phyloP scores from a whole-genome alignment of 2,797 vertebrate species.

The Pangasius sanitwongsei region DNA sequence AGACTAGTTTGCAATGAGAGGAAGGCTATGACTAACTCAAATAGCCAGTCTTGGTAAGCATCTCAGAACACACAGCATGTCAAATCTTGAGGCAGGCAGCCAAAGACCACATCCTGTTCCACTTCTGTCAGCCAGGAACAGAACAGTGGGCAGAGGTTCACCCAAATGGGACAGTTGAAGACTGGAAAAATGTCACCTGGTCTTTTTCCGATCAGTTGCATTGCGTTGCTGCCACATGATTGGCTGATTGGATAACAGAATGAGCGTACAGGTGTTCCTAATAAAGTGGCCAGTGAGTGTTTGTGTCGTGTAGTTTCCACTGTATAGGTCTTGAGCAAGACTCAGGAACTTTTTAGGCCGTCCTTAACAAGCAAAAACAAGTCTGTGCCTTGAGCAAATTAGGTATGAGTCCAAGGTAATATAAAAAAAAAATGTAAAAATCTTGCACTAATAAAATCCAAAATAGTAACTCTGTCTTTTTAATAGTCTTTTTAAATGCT shows the following conservation, averaged over 20 bases:
- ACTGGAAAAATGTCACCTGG: not conserved
- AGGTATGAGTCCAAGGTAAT: not conserved
- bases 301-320: not conserved
- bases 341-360: not conserved
- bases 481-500: not conserved
- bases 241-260: not conserved
- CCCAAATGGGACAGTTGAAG: not conserved
- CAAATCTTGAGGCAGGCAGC: not conserved
- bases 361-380: not conserved
- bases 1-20: not conserved
- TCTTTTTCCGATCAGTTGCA: not conserved
- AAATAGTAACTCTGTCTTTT: not conserved
- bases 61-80: not conserved
- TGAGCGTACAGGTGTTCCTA: not conserved
- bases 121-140: not conserved
- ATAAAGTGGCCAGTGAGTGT: not conserved
- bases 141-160: not conserved
- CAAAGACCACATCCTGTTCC: not conserved
- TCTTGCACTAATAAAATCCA: not conserved
- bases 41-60: not conserved
- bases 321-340: not conserved
- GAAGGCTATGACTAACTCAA: not conserved
- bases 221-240: not conserved
- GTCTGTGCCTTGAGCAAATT: not conserved
- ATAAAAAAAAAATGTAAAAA: not conserved